Percentiles rank a stretch among this genome's conserved stretches.
phyloP scores from a whole-genome alignment of 1,140 invertebrate genomes.

The Panagrolaimus sp. region DNA sequence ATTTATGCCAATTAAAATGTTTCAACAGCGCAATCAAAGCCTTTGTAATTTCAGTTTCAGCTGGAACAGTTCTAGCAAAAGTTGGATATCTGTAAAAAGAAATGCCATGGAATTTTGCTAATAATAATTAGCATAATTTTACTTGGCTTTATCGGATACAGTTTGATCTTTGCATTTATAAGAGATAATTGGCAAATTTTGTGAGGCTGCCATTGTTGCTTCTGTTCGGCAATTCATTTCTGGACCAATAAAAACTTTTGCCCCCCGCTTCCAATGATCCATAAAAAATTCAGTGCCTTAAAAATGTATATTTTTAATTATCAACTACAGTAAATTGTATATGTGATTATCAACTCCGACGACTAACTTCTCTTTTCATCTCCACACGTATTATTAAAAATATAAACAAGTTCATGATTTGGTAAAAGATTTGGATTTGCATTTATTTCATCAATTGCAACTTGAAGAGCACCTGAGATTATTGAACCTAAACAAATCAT shows the following conservation, averaged over 20 bases:
- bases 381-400: conserved; percentile 84
- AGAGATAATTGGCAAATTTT: conserved; percentile 93
- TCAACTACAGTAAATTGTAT: too few relatives aligned
- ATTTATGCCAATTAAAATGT: conserved; percentile 87
- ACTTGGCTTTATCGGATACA: conserved; percentile 57
- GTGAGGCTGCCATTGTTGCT: conserved; percentile 82
- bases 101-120: too few relatives aligned
- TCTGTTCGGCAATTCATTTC: conserved; percentile 87
- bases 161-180: conserved; percentile 73
- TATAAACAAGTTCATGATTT: conserved; percentile 72
- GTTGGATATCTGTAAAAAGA: conserved; percentile 74
- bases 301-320: not conserved
- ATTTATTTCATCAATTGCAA: conserved; percentile 78
- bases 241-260: conserved; percentile 86
- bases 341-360: too few relatives aligned
- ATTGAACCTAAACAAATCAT: conserved; percentile 78
- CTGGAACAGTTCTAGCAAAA: conserved; percentile 86
- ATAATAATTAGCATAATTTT: conserved; percentile 13
- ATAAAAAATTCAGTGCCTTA: conserved; percentile 76
- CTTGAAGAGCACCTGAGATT: conserved; percentile 81
- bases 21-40: conserved; percentile 80
- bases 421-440: conserved; percentile 71
- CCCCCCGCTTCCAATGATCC: conserved; percentile 81
- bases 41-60: conserved; percentile 85
- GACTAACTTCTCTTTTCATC: conserved; percentile 68